Conservation (phyloP, 2,888 invertebrate genomes). For the Stenolophus ochropezus region DNA sequence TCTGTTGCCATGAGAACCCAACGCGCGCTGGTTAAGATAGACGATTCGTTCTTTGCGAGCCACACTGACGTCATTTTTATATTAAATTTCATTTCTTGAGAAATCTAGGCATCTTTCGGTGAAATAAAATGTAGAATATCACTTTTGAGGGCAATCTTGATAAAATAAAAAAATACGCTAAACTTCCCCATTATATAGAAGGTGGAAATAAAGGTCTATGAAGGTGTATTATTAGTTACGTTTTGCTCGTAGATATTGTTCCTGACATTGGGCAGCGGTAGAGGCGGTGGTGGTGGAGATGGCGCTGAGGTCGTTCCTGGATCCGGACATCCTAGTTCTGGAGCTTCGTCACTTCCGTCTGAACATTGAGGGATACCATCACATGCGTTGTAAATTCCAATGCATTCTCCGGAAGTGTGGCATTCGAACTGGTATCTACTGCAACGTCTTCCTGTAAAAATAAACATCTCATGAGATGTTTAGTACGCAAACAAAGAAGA, state of each 20-base stretch:
- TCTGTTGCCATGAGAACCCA: no score
- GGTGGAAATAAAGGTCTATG: background rate
- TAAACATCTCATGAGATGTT: no score
- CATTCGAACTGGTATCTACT: slow-evolving; percentile 93
- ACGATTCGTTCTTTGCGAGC: no score
- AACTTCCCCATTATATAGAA: no score
- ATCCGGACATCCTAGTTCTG: slow-evolving; percentile 85
- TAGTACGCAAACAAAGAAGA: no score
- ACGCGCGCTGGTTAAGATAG: no score
- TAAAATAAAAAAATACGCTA: no score
- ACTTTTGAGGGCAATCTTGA: no score
- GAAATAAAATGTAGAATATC: no score
- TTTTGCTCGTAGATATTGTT: slow-evolving; percentile 59
- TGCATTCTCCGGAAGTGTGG: slow-evolving; percentile 89
- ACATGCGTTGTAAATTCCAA: slow-evolving; percentile 96
- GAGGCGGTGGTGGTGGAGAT: slow-evolving; percentile 66
- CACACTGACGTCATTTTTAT: no score
- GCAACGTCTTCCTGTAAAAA: slow-evolving; percentile 76
- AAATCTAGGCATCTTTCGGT: no score
- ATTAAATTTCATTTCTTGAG: no score
- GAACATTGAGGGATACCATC: slow-evolving; percentile 94
- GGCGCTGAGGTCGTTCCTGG: slow-evolving; percentile 72
- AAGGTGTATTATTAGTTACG: slow-evolving; percentile 11
- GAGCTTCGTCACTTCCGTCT: slow-evolving; percentile 93
- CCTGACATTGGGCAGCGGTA: slow-evolving; percentile 60